Evolutionary conservation across 2,888 invertebrate genomes (phyloP).

Genomic region (Punctoribates punctum): DNA sequence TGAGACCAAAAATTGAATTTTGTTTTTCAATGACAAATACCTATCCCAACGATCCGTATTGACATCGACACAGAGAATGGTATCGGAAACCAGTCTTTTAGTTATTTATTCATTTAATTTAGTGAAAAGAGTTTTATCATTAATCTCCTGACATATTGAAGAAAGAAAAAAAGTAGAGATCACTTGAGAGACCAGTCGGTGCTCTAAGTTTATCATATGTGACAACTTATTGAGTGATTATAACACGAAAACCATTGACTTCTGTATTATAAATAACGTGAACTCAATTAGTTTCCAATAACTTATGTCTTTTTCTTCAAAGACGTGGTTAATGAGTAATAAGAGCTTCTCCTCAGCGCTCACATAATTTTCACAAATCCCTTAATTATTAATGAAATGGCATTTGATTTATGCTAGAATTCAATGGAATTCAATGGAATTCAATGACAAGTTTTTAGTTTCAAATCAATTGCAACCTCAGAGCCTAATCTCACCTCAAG

Average conservation of each 20-base stretch:
- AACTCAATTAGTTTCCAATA: constrained; percentile 29
- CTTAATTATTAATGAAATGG: neutral
- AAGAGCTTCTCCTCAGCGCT: neutral
- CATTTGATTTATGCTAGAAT: neutral
- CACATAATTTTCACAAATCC: neutral
- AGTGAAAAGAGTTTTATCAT: too few species aligned
- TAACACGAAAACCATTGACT: constrained; percentile 32
- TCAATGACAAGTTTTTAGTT: too few species aligned
- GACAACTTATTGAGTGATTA: constrained; percentile 28
- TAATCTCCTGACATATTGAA: neutral
- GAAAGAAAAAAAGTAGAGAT: neutral
- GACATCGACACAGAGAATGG: too few species aligned
- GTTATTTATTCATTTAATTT: too few species aligned
- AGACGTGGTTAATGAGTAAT: constrained; percentile 27
- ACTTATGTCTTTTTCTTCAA: constrained; percentile 15
- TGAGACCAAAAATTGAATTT: too few species aligned
- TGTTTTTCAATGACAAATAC: too few species aligned
- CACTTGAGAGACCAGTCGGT: neutral
- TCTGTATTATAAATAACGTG: constrained; percentile 31
- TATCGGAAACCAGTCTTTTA: too few species aligned
- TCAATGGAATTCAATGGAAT: too few species aligned
- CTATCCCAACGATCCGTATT: too few species aligned
- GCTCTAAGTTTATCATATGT: neutral
- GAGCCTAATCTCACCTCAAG: too few species aligned
- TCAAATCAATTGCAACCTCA: too few species aligned